These are phyloP conservation scores for Echeneis naucrates DNA, from an alignment of 2,797 vertebrate genomes.

Conservation along the genomic window DNA sequence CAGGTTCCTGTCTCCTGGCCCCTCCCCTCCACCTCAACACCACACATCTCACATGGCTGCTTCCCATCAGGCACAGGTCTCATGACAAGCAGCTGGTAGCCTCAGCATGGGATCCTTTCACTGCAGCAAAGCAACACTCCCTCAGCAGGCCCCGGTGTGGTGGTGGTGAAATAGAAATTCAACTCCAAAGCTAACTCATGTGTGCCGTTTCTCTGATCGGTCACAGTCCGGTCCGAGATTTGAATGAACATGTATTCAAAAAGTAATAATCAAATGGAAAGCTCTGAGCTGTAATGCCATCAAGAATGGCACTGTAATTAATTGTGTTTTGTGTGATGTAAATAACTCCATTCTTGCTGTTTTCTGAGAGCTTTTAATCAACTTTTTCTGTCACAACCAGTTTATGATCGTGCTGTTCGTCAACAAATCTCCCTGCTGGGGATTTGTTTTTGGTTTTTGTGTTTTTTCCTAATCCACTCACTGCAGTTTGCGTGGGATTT, in stretches of 20 bases:
- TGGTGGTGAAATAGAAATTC: no score
- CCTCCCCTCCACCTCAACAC: slow-evolving; percentile 22
- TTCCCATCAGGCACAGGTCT: slow-evolving; percentile 67
- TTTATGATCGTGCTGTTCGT: not conserved
- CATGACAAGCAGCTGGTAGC: slow-evolving; percentile 78
- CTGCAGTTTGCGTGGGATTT: slow-evolving; percentile 18
- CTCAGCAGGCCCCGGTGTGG: not conserved
- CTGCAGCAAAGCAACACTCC: slow-evolving; percentile 13
- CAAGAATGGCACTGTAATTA: not conserved
- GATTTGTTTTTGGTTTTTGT: no score
- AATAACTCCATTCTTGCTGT: slow-evolving; percentile 5
- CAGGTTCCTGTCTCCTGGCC: slow-evolving; percentile 16
- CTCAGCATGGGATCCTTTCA: slow-evolving; percentile 35
- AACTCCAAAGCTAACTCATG: not conserved
- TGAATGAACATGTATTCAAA: not conserved
- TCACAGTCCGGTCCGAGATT: not conserved
- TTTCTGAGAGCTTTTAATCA: not conserved
- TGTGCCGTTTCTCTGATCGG: slow-evolving; percentile 5
- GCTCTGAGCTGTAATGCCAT: not conserved
- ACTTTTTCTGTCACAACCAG: not conserved
- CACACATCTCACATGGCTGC: slow-evolving; percentile 75
- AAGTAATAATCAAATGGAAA: not conserved
- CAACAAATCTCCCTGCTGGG: not conserved
- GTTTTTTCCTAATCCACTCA: slow-evolving; percentile 33
- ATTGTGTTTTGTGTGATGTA: slow-evolving; percentile 4